Evolutionary conservation across 1,140 invertebrate genomes (phyloP), one percentile per base, ranked within the genome.

Genomic region (Dermatophagoides farinae): DNA sequence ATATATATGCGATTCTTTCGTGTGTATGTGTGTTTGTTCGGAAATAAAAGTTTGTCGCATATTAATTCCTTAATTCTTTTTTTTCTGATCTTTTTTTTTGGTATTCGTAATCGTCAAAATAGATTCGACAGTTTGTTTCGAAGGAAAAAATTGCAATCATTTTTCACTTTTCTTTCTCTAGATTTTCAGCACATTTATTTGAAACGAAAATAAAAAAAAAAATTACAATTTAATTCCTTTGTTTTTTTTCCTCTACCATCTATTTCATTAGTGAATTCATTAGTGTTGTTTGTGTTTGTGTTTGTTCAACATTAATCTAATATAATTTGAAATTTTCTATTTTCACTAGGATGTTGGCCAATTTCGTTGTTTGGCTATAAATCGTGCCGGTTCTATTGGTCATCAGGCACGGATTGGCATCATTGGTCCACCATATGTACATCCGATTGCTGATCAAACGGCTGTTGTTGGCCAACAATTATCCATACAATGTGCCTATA

Each of bases 401-500:
- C 88, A 96, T 70, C 79, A 82, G 12, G 85, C 85, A 0, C 81
- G 85, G 67, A 79, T 95, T 16, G 92, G 93, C 73, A 85, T 97
- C 10, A 90, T 91, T 68, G 86, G 88, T 10, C 74, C 83, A 50
- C 89, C 89, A 14, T 89, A 82, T 70, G 87, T 96, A 61, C 76
- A 88, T 54, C 81, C 84, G 66, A 92, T 95, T 87, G 81, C 82
- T 18, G 89, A 88, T 75, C 80, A 91, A 41, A 88, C 85, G 10
- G 88, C 87, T 0, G 83, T 92, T 14, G 86, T 88, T 25, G 88
- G 87, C 54, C 82, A 81, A 67, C 81, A 83, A 71, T 77, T 91
- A 62, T 77, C 83, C 65, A 84, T 96, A 67, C 85, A 86, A 72
- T 95, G 89, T 73, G 87, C 88, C 54, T 89, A 89, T n/a, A 86